These are phyloP conservation scores for Penaeus monodon DNA, from an alignment of 2,888 invertebrate genomes.

Conservation along the genomic window DNA sequence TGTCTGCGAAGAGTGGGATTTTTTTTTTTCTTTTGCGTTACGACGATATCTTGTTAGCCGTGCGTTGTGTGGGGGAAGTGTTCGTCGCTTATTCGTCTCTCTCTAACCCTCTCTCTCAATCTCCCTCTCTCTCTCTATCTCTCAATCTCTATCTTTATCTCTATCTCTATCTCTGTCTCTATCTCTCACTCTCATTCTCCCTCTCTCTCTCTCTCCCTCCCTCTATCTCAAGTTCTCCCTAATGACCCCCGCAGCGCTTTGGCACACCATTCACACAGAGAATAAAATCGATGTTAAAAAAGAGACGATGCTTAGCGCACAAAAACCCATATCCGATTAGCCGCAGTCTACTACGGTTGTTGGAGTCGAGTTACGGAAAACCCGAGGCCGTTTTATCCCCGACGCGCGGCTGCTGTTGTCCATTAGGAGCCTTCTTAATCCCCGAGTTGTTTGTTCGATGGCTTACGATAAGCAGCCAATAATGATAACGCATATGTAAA, in stretches of 20 bases:
- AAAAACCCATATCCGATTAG: constrained; percentile 20
- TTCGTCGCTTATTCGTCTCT: not conserved
- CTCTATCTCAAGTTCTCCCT: not conserved
- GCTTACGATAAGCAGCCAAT: constrained; percentile 37
- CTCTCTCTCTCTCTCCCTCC: not conserved
- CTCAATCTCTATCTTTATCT: not conserved
- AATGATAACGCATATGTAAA: constrained; percentile 30
- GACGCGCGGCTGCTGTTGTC: constrained; percentile 8
- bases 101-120: not conserved
- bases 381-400: constrained; percentile 15
- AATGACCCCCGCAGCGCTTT: not conserved
- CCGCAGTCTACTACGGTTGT: not conserved
- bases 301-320: not conserved
- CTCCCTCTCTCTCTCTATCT: not conserved
- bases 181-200: not conserved
- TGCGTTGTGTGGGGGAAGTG: too few relatives aligned
- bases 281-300: constrained; percentile 10
- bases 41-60: too few relatives aligned
- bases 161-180: not conserved
- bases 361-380: constrained; percentile 10
- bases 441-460: constrained; percentile 33
- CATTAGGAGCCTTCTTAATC: constrained; percentile 27
- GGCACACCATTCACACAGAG: too few relatives aligned
- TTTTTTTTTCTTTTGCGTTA: too few relatives aligned
- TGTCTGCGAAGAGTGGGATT: too few relatives aligned